Base-by-base conservation (phyloP, 2,888 invertebrate species). In the Seira ritae region DNA sequence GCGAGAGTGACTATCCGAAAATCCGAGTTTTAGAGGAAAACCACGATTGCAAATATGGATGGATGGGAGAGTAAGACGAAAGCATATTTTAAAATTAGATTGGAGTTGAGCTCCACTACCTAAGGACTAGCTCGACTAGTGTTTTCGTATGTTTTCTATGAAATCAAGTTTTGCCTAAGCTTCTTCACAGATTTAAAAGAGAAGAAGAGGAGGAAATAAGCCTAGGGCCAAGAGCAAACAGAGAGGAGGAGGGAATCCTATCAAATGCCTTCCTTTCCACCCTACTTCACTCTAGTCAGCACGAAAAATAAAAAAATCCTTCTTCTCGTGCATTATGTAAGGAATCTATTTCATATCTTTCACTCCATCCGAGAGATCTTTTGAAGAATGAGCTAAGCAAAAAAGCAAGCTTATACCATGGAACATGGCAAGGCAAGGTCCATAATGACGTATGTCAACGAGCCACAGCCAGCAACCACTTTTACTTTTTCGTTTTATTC, bases 201-300 rank as follows among this genome's bases (percentile, higher is more conserved):
- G 55, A 72, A 55, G 46, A 60, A 12, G 22, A 24, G 20, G n/a
- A 31, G 31, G 37, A 42, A 19, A 67, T 66, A 75, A 75, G 75
- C 80, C 62, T 81, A 81, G 71, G 80, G 80, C 80, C 3, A 66
- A 70, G 68, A 70, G 75, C 75, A 81, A 81, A 81, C 75, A 81
- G 75, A 70, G 62, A 19, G 62, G 22, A 62, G 22, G 20, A 73
- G 55, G 80, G 73, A 75, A 81, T 81, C 71, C 75, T 75, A 50
- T 81, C 75, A 65, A 75, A 65, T 81, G 80, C 75, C 80, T 69
- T 65, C 80, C 75, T 55, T 75, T 71, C 75, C 75, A 65, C 70
- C 80, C 74, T 74, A 68, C 19, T 71, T 80, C 79, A 73, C 50
- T 62, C 42, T 20, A 8, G 17, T 20, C 12, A 22, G 20, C 10